phyloP scores from a whole-genome alignment of 2,888 invertebrate species.

The Imbricaverruca yamaguchii region DNA sequence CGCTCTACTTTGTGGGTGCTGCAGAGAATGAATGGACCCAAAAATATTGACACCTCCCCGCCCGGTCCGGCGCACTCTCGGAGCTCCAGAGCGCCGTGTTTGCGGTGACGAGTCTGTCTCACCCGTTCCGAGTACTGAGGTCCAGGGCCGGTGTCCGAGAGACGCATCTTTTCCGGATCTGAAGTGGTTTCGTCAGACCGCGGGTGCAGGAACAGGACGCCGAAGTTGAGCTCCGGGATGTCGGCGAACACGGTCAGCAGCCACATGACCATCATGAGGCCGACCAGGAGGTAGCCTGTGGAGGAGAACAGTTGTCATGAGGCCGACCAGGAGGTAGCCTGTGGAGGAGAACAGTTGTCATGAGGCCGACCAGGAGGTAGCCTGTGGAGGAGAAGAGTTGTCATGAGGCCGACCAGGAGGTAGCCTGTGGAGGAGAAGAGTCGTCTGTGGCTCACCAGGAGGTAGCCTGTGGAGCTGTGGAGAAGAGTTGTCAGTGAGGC shows the following conservation, averaged over 20 bases:
- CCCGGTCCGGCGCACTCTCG: too few species aligned
- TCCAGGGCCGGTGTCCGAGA: slow-evolving; percentile 35
- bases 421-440: too few species aligned
- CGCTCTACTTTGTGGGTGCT: too few species aligned
- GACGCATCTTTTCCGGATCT: slow-evolving; percentile 32
- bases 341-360: too few species aligned
- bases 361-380: not conserved
- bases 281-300: slow-evolving; percentile 67
- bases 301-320: not conserved
- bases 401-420: not conserved
- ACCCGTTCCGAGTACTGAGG: slow-evolving; percentile 46
- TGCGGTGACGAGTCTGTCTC: not conserved
- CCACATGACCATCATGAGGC: slow-evolving; percentile 75
- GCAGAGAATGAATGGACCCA: too few species aligned
- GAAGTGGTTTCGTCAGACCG: slow-evolving; percentile 46
- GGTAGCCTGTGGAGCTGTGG: too few species aligned
- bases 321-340: not conserved
- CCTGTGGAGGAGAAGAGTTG: slow-evolving; percentile 36
- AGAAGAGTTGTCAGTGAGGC: slow-evolving; percentile 33
- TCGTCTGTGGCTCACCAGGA: too few species aligned
- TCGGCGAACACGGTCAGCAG: slow-evolving; percentile 77
- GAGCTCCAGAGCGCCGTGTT: too few species aligned
- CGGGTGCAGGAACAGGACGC: slow-evolving; percentile 61
- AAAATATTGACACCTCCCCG: too few species aligned
- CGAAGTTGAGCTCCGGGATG: slow-evolving; percentile 78